A percentile compares a stretch with the other conserved stretches of the same genome.
Evolutionary conservation across 2,888 invertebrate genomes (phyloP).

Genomic region (Athrips mouffetella): DNA sequence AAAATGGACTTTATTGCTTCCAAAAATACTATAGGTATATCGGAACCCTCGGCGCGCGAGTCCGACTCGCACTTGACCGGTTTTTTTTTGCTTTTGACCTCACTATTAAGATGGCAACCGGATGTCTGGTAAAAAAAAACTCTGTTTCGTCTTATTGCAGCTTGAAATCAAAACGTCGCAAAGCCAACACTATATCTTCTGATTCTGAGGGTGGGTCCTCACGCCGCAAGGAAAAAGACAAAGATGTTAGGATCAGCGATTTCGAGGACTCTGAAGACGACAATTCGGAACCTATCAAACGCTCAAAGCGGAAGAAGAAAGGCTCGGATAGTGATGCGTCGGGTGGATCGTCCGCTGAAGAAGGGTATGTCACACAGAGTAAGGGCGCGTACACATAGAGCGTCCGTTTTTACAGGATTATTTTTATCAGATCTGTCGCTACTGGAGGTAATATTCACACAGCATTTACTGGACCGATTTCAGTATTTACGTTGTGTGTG

Average conservation of each 20-base stretch:
- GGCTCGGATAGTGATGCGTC: constrained; percentile 57
- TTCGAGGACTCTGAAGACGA: constrained; percentile 62
- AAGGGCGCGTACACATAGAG: too few species aligned
- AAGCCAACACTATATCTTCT: constrained; percentile 58
- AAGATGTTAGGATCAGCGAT: constrained; percentile 45
- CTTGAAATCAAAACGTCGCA: constrained; percentile 57
- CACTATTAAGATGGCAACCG: too few species aligned
- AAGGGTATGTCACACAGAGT: constrained; percentile 46
- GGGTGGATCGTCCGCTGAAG: constrained; percentile 41
- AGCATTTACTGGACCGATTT: too few species aligned
- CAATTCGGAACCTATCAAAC: constrained; percentile 39
- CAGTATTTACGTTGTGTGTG: too few species aligned
- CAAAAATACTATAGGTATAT: too few species aligned
- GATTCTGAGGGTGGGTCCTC: constrained; percentile 61
- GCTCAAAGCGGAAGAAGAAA: constrained; percentile 55
- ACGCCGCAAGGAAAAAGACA: constrained; percentile 34
- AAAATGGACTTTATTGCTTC: too few species aligned
- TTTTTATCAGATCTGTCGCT: too few species aligned
- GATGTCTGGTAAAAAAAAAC: neutral
- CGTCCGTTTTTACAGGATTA: too few species aligned
- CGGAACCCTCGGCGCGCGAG: too few species aligned
- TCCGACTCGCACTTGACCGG: too few species aligned
- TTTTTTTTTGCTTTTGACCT: neutral
- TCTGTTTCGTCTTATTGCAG: constrained; percentile 38
- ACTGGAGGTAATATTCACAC: too few species aligned